These are phyloP conservation scores for Eidolon dupreanum DNA, from an alignment of 2,797 vertebrate genomes.

Conservation along the genomic window DNA sequence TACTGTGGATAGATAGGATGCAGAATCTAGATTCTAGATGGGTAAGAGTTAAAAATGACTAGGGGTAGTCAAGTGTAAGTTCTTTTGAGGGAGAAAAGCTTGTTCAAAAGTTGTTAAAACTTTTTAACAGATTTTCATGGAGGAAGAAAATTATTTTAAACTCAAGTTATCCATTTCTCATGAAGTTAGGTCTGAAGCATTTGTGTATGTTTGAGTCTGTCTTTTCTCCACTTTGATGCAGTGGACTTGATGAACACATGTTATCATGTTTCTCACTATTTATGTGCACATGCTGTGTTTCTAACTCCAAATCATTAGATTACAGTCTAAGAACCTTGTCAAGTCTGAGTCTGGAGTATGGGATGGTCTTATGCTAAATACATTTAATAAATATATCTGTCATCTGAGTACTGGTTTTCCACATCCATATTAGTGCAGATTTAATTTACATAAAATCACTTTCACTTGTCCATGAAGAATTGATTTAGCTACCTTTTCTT, in stretches of 20 bases:
- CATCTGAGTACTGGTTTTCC: not conserved
- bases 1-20: not conserved
- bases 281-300: not conserved
- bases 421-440: not conserved
- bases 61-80: not conserved
- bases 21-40: not conserved
- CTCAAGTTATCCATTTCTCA: constrained; percentile 18
- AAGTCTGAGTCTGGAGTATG: not conserved
- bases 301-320: not conserved
- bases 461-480: not conserved
- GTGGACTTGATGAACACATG: not conserved
- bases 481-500: not conserved
- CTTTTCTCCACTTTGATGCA: not conserved
- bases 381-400: not conserved
- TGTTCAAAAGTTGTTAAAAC: not conserved
- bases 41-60: not conserved
- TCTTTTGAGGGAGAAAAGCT: not conserved
- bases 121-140: not conserved
- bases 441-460: constrained; percentile 15
- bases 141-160: not conserved
- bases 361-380: not conserved
- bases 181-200: not conserved
- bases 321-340: not conserved
- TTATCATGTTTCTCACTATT: not conserved
- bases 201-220: not conserved